Percentiles rank a stretch among this genome's conserved stretches.
These are phyloP conservation scores for Meandrusa payeni DNA, from an alignment of 2,888 invertebrate genomes.

Conservation along the genomic window DNA sequence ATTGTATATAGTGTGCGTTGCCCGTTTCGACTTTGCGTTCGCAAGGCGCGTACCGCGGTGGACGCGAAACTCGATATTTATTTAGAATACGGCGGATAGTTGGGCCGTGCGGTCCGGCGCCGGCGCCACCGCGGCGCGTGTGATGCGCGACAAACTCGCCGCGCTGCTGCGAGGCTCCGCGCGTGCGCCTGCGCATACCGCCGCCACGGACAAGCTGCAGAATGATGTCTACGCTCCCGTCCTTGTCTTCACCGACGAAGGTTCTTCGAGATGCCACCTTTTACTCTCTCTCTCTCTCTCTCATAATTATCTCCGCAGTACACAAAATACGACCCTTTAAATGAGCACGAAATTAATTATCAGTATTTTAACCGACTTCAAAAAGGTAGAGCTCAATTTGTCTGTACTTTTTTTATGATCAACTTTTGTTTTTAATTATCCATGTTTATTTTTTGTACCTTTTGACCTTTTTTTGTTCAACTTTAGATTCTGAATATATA, in stretches of 20 bases:
- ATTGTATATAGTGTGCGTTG: conserved; percentile 27
- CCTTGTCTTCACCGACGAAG: conserved; percentile 63
- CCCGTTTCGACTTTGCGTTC: conserved; percentile 36
- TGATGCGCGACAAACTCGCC: conserved; percentile 73
- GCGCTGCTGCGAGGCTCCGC: conserved; percentile 61
- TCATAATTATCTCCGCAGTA: no score
- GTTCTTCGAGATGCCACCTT: conserved; percentile 32
- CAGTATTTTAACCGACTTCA: no score
- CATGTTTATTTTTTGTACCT: no score
- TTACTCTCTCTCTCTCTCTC: no score
- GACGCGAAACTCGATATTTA: conserved; percentile 39
- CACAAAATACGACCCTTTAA: no score
- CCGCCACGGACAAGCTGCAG: conserved; percentile 57
- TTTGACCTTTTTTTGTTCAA: no score
- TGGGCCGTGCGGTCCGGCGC: conserved; percentile 38
- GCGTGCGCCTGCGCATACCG: conserved; percentile 48
- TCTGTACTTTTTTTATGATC: no score
- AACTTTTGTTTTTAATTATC: no score
- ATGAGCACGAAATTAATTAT: no score
- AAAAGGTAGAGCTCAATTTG: no score
- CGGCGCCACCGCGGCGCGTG: conserved; percentile 54
- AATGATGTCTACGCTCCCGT: conserved; percentile 58
- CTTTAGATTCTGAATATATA: no score
- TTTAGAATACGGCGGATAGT: conserved; percentile 38
- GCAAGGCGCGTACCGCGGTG: conserved; percentile 33